Base-by-base conservation (phyloP, 2,797 vertebrate genomes). In the Cuniculus paca region DNA sequence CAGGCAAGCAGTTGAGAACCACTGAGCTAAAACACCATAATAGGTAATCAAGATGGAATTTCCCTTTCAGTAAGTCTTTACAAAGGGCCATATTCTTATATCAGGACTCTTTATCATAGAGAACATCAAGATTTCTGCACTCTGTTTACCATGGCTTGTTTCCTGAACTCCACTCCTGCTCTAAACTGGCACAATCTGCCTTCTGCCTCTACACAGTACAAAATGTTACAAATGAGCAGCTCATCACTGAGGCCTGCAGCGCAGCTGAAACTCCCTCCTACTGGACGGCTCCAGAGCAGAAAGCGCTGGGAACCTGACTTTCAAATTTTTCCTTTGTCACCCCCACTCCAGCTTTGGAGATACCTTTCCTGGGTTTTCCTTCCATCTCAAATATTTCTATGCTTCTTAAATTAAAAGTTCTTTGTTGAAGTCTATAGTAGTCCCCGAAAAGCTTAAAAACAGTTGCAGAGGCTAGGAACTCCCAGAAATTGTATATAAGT, bases 61-160 rank as follows among this genome's bases (percentile, higher is more conserved):
- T 96, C 70, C 63, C 36, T 92, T 68, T 90, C 19, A 52, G 26
- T 11, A 91, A 45, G 39, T 83, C 80, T 42, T 56, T 58, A 75
- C 90, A 91, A 89, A 52, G 63, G 65, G 56, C 36, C 95, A 58
- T 65, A 91, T 34, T 91, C 39, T 89, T 56, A 0, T 42, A 90
- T 58, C 12, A 72, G 70, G 20, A 16, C 50, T 75, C 42, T 89
- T 89, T 81, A 91, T 88, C 74, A 88, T 5, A 74, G 26, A 94
- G 54, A 79, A 78, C 74, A 88, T 86, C 88, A 84, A 79, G 91
- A 83, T 78, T 96, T 89, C 88, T 63, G 70, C 31, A 77, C 77
- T 82, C 50, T 79, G 70, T 70, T 93, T 70, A 83, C 50, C 68
- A 77, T 0, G 12, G 36, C 56, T 75, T 91, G 48, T 80, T 97